These are phyloP conservation scores for Trachelus troglodyta DNA, from an alignment of 2,888 invertebrate genomes.

Conservation along the genomic window DNA sequence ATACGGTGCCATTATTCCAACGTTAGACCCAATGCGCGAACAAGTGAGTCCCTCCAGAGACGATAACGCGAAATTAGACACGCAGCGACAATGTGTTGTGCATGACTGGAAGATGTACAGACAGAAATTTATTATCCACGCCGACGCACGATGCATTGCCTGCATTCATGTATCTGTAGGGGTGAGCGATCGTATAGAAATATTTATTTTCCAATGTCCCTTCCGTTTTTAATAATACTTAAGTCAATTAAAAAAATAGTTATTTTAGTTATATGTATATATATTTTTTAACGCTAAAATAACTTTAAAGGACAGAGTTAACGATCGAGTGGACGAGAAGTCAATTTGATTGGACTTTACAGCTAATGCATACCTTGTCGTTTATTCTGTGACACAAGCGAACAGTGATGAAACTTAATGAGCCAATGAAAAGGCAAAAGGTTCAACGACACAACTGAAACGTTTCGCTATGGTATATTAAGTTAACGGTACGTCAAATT, in stretches of 20 bases:
- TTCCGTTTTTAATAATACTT: background rate
- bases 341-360: background rate
- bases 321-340: no score
- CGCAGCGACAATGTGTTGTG: constrained; percentile 20
- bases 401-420: background rate
- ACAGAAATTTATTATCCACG: constrained; percentile 15
- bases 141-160: background rate
- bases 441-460: constrained; percentile 11
- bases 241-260: background rate
- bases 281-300: background rate
- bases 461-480: constrained; percentile 13
- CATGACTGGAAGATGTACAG: constrained; percentile 4
- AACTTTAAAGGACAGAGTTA: background rate
- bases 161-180: constrained; percentile 15
- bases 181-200: constrained; percentile 12
- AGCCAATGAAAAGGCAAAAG: background rate
- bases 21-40: constrained; percentile 13
- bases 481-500: constrained; percentile 14
- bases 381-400: background rate
- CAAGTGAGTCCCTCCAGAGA: constrained; percentile 14
- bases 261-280: background rate
- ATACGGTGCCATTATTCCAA: constrained; percentile 18
- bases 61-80: constrained; percentile 22
- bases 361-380: background rate
- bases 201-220: background rate